A percentile compares a stretch with the other conserved stretches of the same genome.
Evolutionary conservation across 2,797 vertebrate genomes (phyloP).

Genomic region (Myotis planiceps): DNA sequence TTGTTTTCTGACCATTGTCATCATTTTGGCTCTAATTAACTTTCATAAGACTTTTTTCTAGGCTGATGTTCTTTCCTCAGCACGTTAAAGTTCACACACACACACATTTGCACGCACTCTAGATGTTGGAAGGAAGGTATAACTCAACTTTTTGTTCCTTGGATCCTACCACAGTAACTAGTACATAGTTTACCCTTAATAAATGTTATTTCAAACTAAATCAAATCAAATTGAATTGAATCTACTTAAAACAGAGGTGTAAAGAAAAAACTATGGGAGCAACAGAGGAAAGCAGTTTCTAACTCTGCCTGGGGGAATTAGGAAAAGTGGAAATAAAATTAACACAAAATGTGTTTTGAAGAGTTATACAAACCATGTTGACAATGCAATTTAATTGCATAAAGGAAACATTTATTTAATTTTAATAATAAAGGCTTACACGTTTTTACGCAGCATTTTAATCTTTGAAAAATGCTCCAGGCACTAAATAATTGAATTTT

Average conservation of each 20-base stretch:
- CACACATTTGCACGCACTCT: accelerated
- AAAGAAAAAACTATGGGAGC: background rate
- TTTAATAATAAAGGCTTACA: conserved; percentile 72
- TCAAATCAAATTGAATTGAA: conserved; percentile 18
- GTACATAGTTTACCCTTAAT: conserved; percentile 25
- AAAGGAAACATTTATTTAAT: conserved; percentile 71
- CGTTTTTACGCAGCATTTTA: conserved; percentile 65
- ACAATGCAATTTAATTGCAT: conserved; percentile 54
- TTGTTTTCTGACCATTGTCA: background rate
- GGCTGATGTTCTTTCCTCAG: background rate
- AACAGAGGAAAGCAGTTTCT: conserved; percentile 13
- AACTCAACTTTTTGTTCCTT: background rate
- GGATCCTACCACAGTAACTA: background rate
- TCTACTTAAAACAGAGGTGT: background rate
- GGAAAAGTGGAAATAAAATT: conserved; percentile 34
- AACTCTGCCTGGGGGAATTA: conserved; percentile 28
- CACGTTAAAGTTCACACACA: background rate
- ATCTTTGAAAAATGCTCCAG: conserved; percentile 72
- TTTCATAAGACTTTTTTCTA: background rate
- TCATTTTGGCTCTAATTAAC: background rate
- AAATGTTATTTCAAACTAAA: conserved; percentile 54
- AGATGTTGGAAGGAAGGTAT: background rate
- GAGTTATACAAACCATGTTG: conserved; percentile 11
- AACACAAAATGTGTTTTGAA: conserved; percentile 33
- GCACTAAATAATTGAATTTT: conserved; percentile 78